Conservation (phyloP, 2,113 vertebrate species). For the Dipodomys spectabilis region DNA sequence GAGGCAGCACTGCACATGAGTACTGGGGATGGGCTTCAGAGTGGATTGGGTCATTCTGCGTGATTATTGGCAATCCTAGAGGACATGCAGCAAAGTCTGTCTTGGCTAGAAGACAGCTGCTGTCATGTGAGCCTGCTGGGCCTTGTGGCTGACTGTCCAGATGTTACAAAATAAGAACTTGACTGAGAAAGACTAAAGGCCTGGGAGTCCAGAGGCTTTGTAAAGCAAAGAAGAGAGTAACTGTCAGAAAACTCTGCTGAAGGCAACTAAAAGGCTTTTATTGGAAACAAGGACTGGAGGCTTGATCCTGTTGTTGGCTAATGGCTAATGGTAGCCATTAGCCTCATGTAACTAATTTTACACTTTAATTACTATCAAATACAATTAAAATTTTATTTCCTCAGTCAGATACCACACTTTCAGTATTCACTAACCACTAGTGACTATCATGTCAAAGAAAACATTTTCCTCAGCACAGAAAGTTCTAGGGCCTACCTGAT, state of each 20-base stretch:
- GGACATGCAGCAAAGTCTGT: not conserved
- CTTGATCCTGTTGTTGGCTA: not conserved
- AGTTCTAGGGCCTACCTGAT: not conserved
- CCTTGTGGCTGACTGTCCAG: not conserved
- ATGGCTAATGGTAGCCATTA: not conserved
- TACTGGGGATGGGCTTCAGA: not conserved
- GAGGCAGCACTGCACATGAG: rapidly evolving
- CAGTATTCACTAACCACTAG: not conserved
- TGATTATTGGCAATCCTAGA: not conserved
- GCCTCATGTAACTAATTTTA: not conserved
- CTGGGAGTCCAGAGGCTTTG: not conserved
- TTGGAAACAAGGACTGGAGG: not conserved
- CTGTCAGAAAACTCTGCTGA: not conserved
- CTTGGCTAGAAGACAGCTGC: not conserved
- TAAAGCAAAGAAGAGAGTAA: not conserved
- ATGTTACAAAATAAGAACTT: not conserved
- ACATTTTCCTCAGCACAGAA: not conserved
- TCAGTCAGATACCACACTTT: not conserved
- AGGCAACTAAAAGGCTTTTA: not conserved
- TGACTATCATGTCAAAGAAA: not conserved
- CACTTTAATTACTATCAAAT: not conserved
- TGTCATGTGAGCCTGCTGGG: not conserved
- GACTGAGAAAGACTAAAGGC: not conserved
- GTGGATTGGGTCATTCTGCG: not conserved
- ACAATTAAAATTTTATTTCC: not conserved